Percentiles rank a stretch among this genome's conserved stretches.
Conservation (phyloP, 1,140 invertebrate genomes). For the Plectrocnemia conspersa region DNA sequence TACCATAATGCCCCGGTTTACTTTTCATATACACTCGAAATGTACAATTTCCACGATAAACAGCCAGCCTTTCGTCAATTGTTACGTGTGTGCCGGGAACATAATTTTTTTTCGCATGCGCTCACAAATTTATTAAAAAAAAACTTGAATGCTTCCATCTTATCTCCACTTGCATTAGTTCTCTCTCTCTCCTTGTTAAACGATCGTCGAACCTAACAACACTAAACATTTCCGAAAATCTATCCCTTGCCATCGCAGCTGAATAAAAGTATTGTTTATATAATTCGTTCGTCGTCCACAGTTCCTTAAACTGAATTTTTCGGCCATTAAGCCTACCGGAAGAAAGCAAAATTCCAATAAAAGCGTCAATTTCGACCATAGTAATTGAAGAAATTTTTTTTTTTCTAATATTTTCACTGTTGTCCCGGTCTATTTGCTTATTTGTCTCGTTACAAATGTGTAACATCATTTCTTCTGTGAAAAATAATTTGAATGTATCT, state of each 20-base stretch:
- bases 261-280: conserved; percentile 9
- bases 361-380: conserved; percentile 3
- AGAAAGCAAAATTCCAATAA: conserved; percentile 11
- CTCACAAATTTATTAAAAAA: conserved; percentile 18
- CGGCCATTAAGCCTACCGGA: background rate
- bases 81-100: too few species aligned
- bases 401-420: too few species aligned
- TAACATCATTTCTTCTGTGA: too few species aligned
- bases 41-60: conserved; percentile 32
- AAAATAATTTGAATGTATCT: too few species aligned
- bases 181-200: conserved; percentile 3
- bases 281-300: conserved; percentile 6
- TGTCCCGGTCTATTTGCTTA: too few species aligned
- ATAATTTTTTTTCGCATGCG: conserved; percentile 11
- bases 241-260: conserved; percentile 14
- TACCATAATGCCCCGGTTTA: conserved; percentile 45
- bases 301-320: conserved; percentile 8
- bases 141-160: conserved; percentile 9
- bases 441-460: too few species aligned
- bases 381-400: background rate
- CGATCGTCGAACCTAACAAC: conserved; percentile 8
- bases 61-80: too few species aligned
- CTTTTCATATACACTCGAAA: conserved; percentile 42
- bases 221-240: conserved; percentile 12
- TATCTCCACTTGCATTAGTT: background rate